phyloP scores from a whole-genome alignment of 2,888 invertebrate genomes.

The Furcula furcula region DNA sequence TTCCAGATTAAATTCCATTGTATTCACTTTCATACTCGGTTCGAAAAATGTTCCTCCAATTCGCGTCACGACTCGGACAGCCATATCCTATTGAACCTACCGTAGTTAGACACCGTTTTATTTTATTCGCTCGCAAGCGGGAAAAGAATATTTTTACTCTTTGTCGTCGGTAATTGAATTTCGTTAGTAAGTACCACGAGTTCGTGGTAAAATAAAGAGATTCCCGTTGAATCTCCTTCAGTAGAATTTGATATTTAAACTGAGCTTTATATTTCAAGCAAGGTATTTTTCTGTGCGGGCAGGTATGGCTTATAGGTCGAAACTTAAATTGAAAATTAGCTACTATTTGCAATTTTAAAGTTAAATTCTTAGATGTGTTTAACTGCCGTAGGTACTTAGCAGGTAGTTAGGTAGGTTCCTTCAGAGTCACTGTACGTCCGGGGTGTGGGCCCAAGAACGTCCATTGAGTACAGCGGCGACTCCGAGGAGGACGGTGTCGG shows the following conservation, averaged over 20 bases:
- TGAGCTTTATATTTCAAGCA: conserved; percentile 7
- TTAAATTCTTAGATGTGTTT: no score
- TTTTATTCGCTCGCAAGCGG: conserved; percentile 42
- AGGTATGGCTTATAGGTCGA: not conserved
- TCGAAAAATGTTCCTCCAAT: conserved; percentile 40
- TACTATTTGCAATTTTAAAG: no score
- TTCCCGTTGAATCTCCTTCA: conserved; percentile 19
- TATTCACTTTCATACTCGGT: conserved; percentile 35
- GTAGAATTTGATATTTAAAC: conserved; percentile 21
- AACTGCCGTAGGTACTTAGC: no score
- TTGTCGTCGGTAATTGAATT: conserved; percentile 61
- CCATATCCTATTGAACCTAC: conserved; percentile 40
- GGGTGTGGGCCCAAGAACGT: no score
- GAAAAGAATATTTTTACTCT: conserved; percentile 56
- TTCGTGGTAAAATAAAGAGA: conserved; percentile 32
- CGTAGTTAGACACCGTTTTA: conserved; percentile 53
- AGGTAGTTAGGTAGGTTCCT: no score
- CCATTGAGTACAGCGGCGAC: no score
- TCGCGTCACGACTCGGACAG: conserved; percentile 42
- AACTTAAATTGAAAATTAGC: not conserved
- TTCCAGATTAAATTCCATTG: conserved; percentile 22
- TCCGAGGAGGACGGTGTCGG: no score
- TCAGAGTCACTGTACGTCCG: no score
- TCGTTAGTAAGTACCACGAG: conserved; percentile 43
- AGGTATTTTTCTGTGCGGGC: conserved; percentile 5